phyloP scores from a whole-genome alignment of 2,888 invertebrate genomes.

The Drosophila prolongata region DNA sequence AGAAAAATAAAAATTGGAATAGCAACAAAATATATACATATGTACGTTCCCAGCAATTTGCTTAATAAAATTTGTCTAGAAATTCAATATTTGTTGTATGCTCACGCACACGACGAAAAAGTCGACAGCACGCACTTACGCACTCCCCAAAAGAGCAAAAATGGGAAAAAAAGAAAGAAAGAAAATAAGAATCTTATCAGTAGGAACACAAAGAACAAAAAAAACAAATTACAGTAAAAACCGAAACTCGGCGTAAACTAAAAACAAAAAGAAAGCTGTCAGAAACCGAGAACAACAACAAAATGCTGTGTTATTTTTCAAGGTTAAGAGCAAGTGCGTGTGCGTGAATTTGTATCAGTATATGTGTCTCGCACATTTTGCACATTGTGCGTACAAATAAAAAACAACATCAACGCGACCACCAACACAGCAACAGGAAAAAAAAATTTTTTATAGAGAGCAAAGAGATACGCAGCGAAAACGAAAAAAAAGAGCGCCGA shows the following conservation, averaged over 20 bases:
- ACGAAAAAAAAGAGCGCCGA: slow-evolving; percentile 39
- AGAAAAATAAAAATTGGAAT: slow-evolving; percentile 2
- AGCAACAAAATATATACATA: slow-evolving; percentile 27
- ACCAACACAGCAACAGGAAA: slow-evolving; percentile 41
- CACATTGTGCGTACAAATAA: slow-evolving; percentile 65
- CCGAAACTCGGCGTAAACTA: slow-evolving; percentile 17
- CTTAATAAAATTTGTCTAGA: slow-evolving; percentile 38
- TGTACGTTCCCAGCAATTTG: slow-evolving; percentile 24
- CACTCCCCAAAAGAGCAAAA: slow-evolving; percentile 2
- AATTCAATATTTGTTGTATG: slow-evolving; percentile 33
- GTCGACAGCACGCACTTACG: slow-evolving; percentile 17
- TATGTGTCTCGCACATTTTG: slow-evolving; percentile 39
- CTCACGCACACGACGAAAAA: slow-evolving; percentile 20
- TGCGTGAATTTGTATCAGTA: slow-evolving; percentile 30
- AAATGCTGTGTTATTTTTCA: slow-evolving; percentile 62
- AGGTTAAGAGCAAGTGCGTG: slow-evolving; percentile 79
- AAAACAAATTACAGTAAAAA: slow-evolving; percentile 57
- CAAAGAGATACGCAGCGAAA: slow-evolving; percentile 49
- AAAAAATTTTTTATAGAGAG: slow-evolving; percentile 44
- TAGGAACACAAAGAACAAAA: slow-evolving; percentile 16
- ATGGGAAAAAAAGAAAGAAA: slow-evolving; percentile 32
- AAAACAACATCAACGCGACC: slow-evolving; percentile 27
- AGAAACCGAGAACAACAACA: slow-evolving; percentile 40
- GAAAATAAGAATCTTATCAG: slow-evolving; percentile 75
- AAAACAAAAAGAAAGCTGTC: slow-evolving; percentile 46